Evolutionary conservation across 2,113 vertebrate genomes (phyloP).

Genomic region (Austrofundulus limnaeus): DNA sequence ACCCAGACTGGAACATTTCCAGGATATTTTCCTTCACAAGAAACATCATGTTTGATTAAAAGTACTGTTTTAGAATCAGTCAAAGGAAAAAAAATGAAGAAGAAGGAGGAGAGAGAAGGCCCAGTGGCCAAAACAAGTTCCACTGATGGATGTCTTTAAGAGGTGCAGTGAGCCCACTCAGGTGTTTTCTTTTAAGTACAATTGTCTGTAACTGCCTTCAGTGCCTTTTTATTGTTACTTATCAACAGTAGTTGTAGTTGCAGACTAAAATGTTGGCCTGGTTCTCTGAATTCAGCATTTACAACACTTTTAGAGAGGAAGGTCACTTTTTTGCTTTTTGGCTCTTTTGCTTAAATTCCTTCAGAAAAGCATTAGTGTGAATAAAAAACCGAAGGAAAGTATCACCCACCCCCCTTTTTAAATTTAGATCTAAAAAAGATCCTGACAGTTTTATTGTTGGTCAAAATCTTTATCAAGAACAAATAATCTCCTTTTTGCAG

Average conservation of each 20-base stretch:
- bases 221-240: not conserved
- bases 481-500: too few species aligned
- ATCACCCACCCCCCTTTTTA: too few species aligned
- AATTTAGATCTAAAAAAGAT: too few species aligned
- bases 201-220: not conserved
- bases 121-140: conserved; percentile 37
- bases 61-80: not conserved
- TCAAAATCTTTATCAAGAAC: not conserved
- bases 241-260: conserved; percentile 1
- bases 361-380: not conserved
- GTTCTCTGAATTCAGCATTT: not conserved
- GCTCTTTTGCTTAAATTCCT: not conserved
- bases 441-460: not conserved
- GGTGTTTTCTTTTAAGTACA: not conserved
- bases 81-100: conserved; percentile 11
- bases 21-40: not conserved
- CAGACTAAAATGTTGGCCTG: not conserved
- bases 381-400: too few species aligned
- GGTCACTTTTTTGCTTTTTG: not conserved
- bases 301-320: not conserved
- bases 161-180: not conserved
- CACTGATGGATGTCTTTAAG: conserved; percentile 36
- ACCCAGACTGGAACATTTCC: conserved; percentile 8
- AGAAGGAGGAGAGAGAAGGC: conserved; percentile 14
- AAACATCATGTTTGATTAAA: conserved; percentile 12